Conservation (phyloP, 64 coral and sea anemone species). For the Dendronephthya gigantea region DNA sequence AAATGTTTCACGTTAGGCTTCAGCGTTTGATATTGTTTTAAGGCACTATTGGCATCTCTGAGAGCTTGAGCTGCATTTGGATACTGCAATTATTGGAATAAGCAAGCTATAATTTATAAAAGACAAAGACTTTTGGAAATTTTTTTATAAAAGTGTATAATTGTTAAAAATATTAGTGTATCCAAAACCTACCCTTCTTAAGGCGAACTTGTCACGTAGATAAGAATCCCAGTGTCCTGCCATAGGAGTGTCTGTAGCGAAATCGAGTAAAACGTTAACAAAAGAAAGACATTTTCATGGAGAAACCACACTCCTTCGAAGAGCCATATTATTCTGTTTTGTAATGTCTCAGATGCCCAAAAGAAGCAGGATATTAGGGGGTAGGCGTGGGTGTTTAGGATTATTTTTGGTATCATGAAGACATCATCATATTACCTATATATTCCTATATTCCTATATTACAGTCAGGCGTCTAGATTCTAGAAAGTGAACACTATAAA, state of each 20-base stretch:
- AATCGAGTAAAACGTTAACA: background rate
- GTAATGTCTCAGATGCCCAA: background rate
- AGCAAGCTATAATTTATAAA: background rate
- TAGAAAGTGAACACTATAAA: no score
- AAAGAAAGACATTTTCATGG: background rate
- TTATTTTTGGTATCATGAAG: background rate
- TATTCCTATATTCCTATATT: background rate
- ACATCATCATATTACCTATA: background rate
- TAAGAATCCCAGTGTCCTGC: background rate
- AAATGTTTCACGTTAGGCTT: background rate
- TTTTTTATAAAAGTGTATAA: no score
- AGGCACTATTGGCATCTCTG: background rate
- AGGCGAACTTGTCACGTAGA: background rate
- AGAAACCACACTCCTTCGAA: background rate
- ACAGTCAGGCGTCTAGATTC: no score
- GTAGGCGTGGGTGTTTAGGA: background rate
- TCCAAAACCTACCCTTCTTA: background rate
- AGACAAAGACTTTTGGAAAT: no score
- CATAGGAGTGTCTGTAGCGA: background rate
- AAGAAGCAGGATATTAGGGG: background rate
- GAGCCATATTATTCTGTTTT: background rate
- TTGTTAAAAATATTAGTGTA: no score
- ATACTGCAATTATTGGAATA: background rate
- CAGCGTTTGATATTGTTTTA: background rate
- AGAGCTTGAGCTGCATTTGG: background rate